phyloP scores from a whole-genome alignment of 2,113 vertebrate genomes.

The Chitala chitala region DNA sequence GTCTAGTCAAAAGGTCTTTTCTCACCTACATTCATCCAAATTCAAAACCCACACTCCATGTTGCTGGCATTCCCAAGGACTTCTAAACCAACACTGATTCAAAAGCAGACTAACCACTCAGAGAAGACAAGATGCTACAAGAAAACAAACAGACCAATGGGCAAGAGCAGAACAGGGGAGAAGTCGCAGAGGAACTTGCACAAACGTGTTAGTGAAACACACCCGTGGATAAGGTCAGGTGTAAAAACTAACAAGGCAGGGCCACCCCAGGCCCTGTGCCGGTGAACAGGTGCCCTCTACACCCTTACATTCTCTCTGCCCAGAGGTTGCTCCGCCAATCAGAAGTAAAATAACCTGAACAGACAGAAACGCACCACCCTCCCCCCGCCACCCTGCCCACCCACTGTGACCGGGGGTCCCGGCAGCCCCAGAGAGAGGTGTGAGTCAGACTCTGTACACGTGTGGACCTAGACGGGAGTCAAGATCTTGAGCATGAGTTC shows the following conservation, averaged over 20 bases:
- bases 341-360: conserved; percentile 32
- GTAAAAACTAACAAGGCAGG: conserved; percentile 45
- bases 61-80: conserved; percentile 42
- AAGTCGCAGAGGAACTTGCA: too few relatives aligned
- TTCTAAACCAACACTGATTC: conserved; percentile 49
- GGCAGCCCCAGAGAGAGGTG: too few relatives aligned
- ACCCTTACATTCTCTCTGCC: conserved; percentile 50
- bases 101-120: conserved; percentile 36
- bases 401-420: conserved; percentile 42
- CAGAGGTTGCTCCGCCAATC: conserved; percentile 54
- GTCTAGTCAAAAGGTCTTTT: conserved; percentile 51
- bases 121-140: conserved; percentile 32
- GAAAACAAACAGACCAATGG: conserved; percentile 25
- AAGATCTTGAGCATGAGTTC: too few relatives aligned
- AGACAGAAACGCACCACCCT: conserved; percentile 42
- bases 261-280: too few relatives aligned
- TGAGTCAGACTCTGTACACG: too few relatives aligned
- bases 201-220: too few relatives aligned
- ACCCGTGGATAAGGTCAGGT: too few relatives aligned
- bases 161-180: too few relatives aligned
- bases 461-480: conserved; percentile 14
- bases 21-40: conserved; percentile 57
- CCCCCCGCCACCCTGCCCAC: conserved; percentile 31
- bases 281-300: too few relatives aligned
- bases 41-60: conserved; percentile 44